Evolutionary conservation across 2,797 vertebrate genomes (phyloP), one percentile per base, ranked within the genome.

Genomic region (Sternarchorhynchus goeldii): DNA sequence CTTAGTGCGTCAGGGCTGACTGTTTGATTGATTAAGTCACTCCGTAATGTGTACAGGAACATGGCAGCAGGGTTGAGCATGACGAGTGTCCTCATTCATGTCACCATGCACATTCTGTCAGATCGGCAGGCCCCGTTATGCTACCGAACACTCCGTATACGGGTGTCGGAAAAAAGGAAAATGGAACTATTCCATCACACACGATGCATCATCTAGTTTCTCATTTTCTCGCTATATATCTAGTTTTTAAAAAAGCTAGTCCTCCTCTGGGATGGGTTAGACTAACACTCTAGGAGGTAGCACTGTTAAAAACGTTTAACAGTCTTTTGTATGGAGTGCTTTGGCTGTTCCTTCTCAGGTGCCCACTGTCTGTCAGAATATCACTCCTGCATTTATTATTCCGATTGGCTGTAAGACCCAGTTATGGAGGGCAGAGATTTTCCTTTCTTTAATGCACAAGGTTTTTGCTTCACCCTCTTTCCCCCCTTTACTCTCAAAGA

Each of bases 401-500:
- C 56, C 78, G 67, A 73, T 88, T 81, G 81, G 6, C 80, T 82
- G 83, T 74, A 63, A 69, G 39, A 55, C 68, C 80, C 62, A 72
- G 59, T 78, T 73, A 76, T 87, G 75, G 73, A 83, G 83, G 18
- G 78, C 73, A 82, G 21, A 41, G 64, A 62, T 77, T 29, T 66
- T 65, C 69, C 82, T 64, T 65, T 76, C 36, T 77, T 53, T 75
- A 73, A 73, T 77, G 64, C 63, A 73, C 59, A 72, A 72, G 70
- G 73, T 66, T 82, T 86, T 85, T 75, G 62, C 31, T 32, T 0
- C 12, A n/a, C 41, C 18, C 63, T 18, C 6, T 31, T 45, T 68
- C 39, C 32, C 81, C 60, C 63, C 81, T 56, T 83, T 88, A 25
- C 84, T 84, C 70, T 73, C 32, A 82, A 66, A 25, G 20, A 79